Evolutionary conservation across 2,113 vertebrate species (phyloP), one percentile per base, ranked within the genome.

Genomic region (Macrotis lagotis): DNA sequence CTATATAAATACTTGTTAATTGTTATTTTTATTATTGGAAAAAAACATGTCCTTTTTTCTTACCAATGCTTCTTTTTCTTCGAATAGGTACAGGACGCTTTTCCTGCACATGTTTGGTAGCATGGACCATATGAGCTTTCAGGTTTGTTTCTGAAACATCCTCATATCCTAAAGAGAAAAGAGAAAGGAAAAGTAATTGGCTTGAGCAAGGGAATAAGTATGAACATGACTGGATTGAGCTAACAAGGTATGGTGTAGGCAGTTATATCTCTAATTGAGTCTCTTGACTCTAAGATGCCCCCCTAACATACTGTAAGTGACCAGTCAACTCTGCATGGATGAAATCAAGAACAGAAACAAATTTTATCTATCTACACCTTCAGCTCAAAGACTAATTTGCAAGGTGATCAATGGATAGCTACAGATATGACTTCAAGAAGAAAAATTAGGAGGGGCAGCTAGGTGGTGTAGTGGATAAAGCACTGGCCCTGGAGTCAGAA

Each of bases 51-150:
- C 55, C 55, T 66, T 66, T 16, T 44, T 83, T 91, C 99, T 99
- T 98, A 99, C 99, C 99, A 8, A 99, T 98, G 96, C 99, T 99
- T 97, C 99, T 99, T 97, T 99, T 99, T 97, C 99, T 99, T 97
- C 99, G 99, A 97, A 99, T 98, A 90, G 99, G 98, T 98, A 99
- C 99, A 8, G 98, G 99, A 97, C 97, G 99, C 98, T 99, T 99
- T 98, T 99, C 99, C 66, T 99, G 98, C 14, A 97, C 98, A 98
- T 99, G 99, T 97, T 98, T 98, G 59, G 98, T 95, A 90, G 98
- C 94, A 26, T 98, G 99, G 97, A 99, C 98, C 93, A 98, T 98
- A 6, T 98, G 99, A 92, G 98, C 98, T 97, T 98, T 99, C 97
- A 99, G 94, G 97, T 98, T 99, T 94, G 98, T 97, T 97, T 99